Percentiles rank a stretch among this genome's conserved stretches.
phyloP scores from a whole-genome alignment of 2,797 vertebrate species.

The Phylloscopus collybita region DNA sequence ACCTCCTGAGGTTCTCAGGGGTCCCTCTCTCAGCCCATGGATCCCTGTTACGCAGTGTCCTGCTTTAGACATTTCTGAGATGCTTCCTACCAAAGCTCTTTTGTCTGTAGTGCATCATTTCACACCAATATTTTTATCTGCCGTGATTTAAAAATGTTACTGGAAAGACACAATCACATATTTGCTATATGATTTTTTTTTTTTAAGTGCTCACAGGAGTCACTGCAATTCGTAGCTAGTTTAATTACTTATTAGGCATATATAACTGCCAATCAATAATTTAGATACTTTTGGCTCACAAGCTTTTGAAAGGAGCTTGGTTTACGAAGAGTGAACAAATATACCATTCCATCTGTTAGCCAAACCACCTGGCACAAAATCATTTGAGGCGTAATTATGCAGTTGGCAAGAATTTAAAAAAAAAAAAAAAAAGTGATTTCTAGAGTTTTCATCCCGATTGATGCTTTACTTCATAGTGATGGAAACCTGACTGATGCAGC shows the following conservation, averaged over 20 bases:
- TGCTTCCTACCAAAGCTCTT: background rate
- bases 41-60: background rate
- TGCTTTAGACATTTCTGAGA: background rate
- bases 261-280: conserved; percentile 70
- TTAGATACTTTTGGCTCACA: conserved; percentile 51
- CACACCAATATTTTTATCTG: conserved; percentile 62
- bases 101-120: conserved; percentile 38
- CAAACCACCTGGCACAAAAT: conserved; percentile 68
- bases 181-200: conserved; percentile 29
- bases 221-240: conserved; percentile 55
- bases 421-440: conserved; percentile 55
- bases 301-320: conserved; percentile 59
- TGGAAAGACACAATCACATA: conserved; percentile 18
- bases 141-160: conserved; percentile 24
- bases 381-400: conserved; percentile 72
- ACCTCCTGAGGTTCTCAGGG: background rate
- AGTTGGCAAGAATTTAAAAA: conserved; percentile 44
- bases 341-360: conserved; percentile 75
- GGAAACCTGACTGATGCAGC: conserved; percentile 48
- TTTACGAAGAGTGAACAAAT: conserved; percentile 65
- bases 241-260: conserved; percentile 77
- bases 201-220: conserved; percentile 37
- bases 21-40: background rate
- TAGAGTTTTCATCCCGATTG: conserved; percentile 48
- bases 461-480: conserved; percentile 38